phyloP scores from a whole-genome alignment of 2,888 invertebrate species.

The Papilio protenor region DNA sequence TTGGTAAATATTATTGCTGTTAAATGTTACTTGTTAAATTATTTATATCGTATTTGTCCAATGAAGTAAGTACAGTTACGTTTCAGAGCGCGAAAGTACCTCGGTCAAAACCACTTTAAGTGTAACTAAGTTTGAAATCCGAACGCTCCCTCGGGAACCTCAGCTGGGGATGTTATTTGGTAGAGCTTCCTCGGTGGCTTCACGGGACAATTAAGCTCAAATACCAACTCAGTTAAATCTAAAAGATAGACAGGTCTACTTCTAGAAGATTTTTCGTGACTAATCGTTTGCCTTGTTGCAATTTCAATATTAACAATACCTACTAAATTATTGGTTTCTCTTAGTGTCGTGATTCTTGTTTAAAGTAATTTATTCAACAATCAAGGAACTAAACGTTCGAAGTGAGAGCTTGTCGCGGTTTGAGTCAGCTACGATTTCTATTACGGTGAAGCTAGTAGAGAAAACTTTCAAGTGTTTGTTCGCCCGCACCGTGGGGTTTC shows the following conservation, averaged over 20 bases:
- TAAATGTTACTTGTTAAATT: not conserved
- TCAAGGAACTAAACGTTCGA: constrained; percentile 57
- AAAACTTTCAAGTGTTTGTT: constrained; percentile 83
- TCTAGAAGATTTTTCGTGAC: not conserved
- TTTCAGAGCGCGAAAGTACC: not conserved
- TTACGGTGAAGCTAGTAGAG: constrained; percentile 66
- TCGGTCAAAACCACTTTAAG: constrained; percentile 16
- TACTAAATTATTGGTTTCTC: not conserved
- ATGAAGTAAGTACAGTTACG: not conserved
- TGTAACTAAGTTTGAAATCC: constrained; percentile 14
- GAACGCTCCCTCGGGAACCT: constrained; percentile 13
- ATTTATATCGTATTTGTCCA: not conserved
- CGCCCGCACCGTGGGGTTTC: constrained; percentile 66
- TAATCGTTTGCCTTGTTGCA: not conserved
- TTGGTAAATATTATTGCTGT: not conserved
- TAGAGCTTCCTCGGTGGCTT: not conserved
- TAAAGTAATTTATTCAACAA: constrained; percentile 38
- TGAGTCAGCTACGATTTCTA: constrained; percentile 78
- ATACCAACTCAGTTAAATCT: constrained; percentile 51
- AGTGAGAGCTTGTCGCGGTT: constrained; percentile 59
- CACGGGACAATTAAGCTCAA: constrained; percentile 67
- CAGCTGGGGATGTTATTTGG: constrained; percentile 1
- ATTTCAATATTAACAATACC: constrained; percentile 20
- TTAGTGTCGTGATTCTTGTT: not conserved
- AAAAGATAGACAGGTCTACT: not conserved